phyloP scores from a whole-genome alignment of 1,140 invertebrate genomes.

The Drosophila bocki region DNA sequence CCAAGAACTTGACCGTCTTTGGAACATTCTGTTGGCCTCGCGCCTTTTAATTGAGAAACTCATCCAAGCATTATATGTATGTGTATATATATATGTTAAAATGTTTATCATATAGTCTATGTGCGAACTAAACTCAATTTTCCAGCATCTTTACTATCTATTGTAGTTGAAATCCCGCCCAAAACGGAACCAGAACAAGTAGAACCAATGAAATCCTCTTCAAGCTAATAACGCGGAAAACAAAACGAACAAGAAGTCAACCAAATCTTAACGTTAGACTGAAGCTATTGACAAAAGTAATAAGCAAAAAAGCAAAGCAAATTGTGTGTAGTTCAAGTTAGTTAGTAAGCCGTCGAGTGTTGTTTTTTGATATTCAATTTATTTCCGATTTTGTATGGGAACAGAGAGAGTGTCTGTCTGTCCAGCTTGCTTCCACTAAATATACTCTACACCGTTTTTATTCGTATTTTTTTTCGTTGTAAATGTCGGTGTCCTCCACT shows the following conservation, averaged over 20 bases:
- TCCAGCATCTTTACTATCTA: conserved; percentile 17
- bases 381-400: conserved; percentile 44
- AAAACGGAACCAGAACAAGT: conserved; percentile 23
- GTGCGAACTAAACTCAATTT: conserved; percentile 33
- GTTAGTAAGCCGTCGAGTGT: conserved; percentile 53
- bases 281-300: conserved; percentile 58
- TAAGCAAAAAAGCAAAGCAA: conserved; percentile 36
- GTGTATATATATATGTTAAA: conserved; percentile 53
- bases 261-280: conserved; percentile 76
- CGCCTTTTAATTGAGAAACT: conserved; percentile 43
- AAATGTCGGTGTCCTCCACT: conserved; percentile 41
- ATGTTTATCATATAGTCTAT: conserved; percentile 77
- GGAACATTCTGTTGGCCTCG: neutral
- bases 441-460: conserved; percentile 6
- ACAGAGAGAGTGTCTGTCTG: conserved; percentile 8
- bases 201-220: conserved; percentile 56
- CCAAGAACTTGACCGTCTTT: conserved; percentile 8
- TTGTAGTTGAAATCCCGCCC: conserved; percentile 46
- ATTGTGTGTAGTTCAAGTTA: conserved; percentile 61
- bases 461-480: conserved; percentile 14
- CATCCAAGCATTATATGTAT: conserved; percentile 49
- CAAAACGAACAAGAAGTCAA: conserved; percentile 39
- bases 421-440: conserved; percentile 22
- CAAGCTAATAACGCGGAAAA: conserved; percentile 24
- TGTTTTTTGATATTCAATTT: conserved; percentile 50